A percentile compares a stretch with the other conserved stretches of the same genome.
Conservation (phyloP, 1,140 invertebrate genomes). For the Sarcophaga bullata region DNA sequence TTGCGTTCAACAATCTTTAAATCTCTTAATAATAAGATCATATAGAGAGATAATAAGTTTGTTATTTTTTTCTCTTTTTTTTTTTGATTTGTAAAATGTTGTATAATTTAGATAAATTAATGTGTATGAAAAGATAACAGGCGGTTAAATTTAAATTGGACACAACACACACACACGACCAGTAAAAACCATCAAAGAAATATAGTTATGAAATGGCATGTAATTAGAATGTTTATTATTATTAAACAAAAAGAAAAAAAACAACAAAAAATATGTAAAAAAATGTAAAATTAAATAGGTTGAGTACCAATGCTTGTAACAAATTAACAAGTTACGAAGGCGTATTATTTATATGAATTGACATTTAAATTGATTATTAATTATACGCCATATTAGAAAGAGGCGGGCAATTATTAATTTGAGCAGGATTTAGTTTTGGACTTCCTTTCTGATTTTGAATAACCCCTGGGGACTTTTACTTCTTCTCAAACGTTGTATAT, state of each 20-base stretch:
- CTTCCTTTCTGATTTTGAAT: too few relatives aligned
- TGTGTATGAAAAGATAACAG: slow-evolving; percentile 18
- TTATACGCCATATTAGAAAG: not conserved
- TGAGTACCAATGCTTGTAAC: too few relatives aligned
- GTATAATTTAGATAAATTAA: slow-evolving; percentile 39
- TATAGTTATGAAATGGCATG: not conserved
- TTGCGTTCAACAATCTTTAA: slow-evolving; percentile 31
- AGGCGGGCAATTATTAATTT: too few relatives aligned
- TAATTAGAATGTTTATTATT: not conserved
- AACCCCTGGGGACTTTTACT: too few relatives aligned
- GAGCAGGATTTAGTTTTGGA: too few relatives aligned
- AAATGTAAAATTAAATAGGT: too few relatives aligned
- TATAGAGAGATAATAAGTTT: slow-evolving; percentile 13
- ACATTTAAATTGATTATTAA: not conserved
- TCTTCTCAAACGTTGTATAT: not conserved
- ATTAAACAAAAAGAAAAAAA: not conserved
- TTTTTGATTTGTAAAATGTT: slow-evolving; percentile 34
- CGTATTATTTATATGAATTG: not conserved
- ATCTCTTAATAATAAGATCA: slow-evolving; percentile 41
- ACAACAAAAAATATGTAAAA: not conserved
- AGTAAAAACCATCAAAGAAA: not conserved
- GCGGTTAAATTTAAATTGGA: not conserved
- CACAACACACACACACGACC: not conserved
- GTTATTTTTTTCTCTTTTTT: too few relatives aligned
- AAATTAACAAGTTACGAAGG: not conserved